Evolutionary conservation across 2,888 invertebrate genomes (phyloP).

Genomic region (Tachina grossa): DNA sequence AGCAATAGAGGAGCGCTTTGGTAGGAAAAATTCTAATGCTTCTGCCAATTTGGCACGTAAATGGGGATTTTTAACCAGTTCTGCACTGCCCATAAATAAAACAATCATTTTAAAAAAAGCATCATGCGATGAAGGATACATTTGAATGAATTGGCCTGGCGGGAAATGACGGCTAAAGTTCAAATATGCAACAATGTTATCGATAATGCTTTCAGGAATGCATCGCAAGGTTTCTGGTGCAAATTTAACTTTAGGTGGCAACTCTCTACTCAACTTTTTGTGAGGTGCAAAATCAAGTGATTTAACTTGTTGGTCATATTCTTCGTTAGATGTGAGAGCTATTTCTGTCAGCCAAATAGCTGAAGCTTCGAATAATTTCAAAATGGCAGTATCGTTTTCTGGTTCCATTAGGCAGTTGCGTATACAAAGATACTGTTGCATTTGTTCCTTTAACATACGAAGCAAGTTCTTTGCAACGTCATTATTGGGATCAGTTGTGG

Average conservation of each 20-base stretch:
- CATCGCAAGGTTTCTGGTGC: constrained; percentile 89
- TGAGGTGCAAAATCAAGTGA: constrained; percentile 86
- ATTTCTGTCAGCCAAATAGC: constrained; percentile 94
- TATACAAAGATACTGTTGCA: constrained; percentile 87
- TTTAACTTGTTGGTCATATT: constrained; percentile 77
- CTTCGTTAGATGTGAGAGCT: constrained; percentile 84
- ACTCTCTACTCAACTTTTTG: constrained; percentile 79
- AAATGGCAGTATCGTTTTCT: constrained; percentile 87
- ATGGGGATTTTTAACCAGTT: constrained; percentile 94
- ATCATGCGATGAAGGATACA: constrained; percentile 84
- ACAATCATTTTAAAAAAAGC: constrained; percentile 90
- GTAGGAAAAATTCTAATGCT: constrained; percentile 93
- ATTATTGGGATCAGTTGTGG: constrained; percentile 84
- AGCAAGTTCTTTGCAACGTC: constrained; percentile 86
- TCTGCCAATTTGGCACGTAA: constrained; percentile 95
- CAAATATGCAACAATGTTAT: constrained; percentile 92
- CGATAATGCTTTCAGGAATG: constrained; percentile 94
- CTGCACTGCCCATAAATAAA: constrained; percentile 93
- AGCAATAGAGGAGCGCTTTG: constrained; percentile 84
- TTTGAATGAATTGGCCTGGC: constrained; percentile 87
- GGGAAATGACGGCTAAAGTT: constrained; percentile 88
- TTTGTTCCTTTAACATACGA: constrained; percentile 86
- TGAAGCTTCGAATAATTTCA: constrained; percentile 91
- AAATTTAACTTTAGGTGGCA: constrained; percentile 85
- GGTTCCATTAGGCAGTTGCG: constrained; percentile 91